Percentiles rank a stretch among this genome's conserved stretches.
Evolutionary conservation across 2,113 vertebrate genomes (phyloP).

Genomic region (Garra rufa): DNA sequence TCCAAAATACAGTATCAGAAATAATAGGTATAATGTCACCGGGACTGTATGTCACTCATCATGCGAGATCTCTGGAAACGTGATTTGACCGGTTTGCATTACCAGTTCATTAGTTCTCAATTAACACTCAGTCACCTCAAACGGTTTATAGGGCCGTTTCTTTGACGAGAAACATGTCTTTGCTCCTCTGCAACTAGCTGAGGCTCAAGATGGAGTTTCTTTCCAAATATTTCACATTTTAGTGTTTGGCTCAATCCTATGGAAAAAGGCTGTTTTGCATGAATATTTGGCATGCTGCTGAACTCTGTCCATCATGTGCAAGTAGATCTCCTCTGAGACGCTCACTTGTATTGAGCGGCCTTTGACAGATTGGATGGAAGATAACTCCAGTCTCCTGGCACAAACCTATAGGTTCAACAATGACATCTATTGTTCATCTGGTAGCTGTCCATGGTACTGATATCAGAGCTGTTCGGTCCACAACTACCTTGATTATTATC

Average conservation of each 20-base stretch:
- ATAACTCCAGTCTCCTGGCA: conserved; percentile 71
- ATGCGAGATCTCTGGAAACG: conserved; percentile 40
- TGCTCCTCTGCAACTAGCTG: conserved; percentile 64
- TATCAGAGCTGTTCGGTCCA: conserved; percentile 62
- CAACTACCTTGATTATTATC: conserved; percentile 56
- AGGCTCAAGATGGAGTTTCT: conserved; percentile 63
- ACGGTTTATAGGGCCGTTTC: conserved; percentile 65
- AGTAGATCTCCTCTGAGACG: conserved; percentile 63
- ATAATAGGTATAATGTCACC: conserved; percentile 63
- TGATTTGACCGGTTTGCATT: conserved; percentile 59
- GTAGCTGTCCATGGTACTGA: conserved; percentile 82
- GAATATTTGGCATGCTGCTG: conserved; percentile 69
- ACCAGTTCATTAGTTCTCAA: conserved; percentile 72
- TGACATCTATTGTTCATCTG: conserved; percentile 74
- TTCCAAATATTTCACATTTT: conserved; percentile 72
- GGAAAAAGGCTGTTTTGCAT: conserved; percentile 75
- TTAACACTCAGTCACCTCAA: conserved; percentile 68
- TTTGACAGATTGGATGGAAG: conserved; percentile 71
- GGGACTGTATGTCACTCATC: conserved; percentile 62
- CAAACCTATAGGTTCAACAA: conserved; percentile 64
- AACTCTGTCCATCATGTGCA: conserved; percentile 64
- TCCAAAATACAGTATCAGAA: conserved; percentile 59
- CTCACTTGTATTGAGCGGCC: conserved; percentile 62
- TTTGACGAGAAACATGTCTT: conserved; percentile 65
- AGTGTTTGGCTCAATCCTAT: conserved; percentile 70